A percentile compares a stretch with the other conserved stretches of the same genome.
phyloP scores from a whole-genome alignment of 2,797 vertebrate species.

The Bryconaethiops microstoma region DNA sequence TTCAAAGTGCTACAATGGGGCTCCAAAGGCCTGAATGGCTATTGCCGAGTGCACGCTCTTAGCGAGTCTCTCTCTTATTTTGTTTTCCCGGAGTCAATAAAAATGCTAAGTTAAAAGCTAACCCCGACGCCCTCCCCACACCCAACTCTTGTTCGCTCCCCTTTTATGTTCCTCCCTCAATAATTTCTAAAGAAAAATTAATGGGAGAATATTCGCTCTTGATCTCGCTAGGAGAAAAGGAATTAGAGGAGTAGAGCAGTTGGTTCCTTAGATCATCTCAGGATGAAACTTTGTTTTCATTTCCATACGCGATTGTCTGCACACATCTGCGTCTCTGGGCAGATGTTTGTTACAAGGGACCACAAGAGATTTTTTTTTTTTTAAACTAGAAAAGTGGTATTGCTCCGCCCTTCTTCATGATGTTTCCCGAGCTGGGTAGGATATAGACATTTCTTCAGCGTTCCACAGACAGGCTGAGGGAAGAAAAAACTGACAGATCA shows the following conservation, averaged over 20 bases:
- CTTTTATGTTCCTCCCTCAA: slow-evolving; percentile 78
- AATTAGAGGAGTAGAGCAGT: background rate
- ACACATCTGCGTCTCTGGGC: slow-evolving; percentile 30
- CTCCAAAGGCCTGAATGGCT: slow-evolving; percentile 93
- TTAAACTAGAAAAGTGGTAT: background rate
- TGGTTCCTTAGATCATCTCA: slow-evolving; percentile 6
- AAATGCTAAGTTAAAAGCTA: slow-evolving; percentile 95
- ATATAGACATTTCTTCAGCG: slow-evolving; percentile 46
- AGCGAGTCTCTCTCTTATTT: slow-evolving; percentile 94
- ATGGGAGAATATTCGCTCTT: slow-evolving; percentile 63
- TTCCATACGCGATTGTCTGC: slow-evolving; percentile 9
- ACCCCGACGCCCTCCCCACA: slow-evolving; percentile 78
- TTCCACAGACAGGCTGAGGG: slow-evolving; percentile 6
- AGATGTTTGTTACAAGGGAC: slow-evolving; percentile 22
- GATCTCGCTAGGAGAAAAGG: slow-evolving; percentile 36
- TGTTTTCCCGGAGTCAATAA: slow-evolving; percentile 99
- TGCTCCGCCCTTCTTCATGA: background rate
- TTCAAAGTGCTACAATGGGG: slow-evolving; percentile 94
- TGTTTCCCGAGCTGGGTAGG: slow-evolving; percentile 4
- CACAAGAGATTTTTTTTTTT: background rate
- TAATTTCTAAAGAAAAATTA: slow-evolving; percentile 83
- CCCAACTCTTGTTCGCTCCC: slow-evolving; percentile 76
- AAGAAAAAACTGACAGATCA: slow-evolving; percentile 40
- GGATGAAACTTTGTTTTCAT: slow-evolving; percentile 31
- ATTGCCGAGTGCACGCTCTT: slow-evolving; percentile 94